phyloP scores from a whole-genome alignment of 2,797 vertebrate species.

The Lutra lutra region DNA sequence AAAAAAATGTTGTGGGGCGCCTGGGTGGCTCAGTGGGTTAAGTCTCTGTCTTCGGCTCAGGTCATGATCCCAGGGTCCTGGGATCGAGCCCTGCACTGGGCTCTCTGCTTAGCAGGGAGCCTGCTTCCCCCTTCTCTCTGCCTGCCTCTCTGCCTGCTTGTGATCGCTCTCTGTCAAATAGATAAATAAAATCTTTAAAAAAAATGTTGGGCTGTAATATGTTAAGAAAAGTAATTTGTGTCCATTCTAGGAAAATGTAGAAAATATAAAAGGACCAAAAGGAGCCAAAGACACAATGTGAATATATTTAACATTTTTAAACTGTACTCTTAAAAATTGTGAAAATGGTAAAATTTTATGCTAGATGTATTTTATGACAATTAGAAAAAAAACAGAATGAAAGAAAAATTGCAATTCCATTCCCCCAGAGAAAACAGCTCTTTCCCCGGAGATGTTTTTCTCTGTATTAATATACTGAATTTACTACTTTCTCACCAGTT shows the following conservation, averaged over 20 bases:
- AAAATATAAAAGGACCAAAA: background rate
- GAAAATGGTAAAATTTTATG: background rate
- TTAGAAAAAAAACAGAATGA: background rate
- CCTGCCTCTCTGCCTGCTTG: too few species aligned
- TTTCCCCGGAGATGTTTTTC: background rate
- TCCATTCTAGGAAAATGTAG: background rate
- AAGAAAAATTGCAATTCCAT: background rate
- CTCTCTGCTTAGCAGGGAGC: background rate
- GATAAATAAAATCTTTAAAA: background rate
- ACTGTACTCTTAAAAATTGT: background rate
- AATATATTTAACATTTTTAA: background rate
- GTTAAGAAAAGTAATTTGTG: background rate
- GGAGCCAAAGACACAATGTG: background rate
- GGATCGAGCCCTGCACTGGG: fast-evolving
- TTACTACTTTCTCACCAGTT: background rate
- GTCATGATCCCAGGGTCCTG: background rate
- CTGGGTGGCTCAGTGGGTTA: background rate
- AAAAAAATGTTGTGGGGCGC: background rate
- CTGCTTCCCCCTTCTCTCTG: background rate
- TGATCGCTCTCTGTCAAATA: background rate
- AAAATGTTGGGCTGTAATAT: background rate
- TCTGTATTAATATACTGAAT: background rate
- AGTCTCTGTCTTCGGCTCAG: background rate
- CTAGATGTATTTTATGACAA: background rate
- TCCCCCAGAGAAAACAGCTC: background rate